A percentile compares a stretch with the other conserved stretches of the same genome.
Conservation (phyloP, 2,888 invertebrate genomes). For the Catotricha subobsoleta region DNA sequence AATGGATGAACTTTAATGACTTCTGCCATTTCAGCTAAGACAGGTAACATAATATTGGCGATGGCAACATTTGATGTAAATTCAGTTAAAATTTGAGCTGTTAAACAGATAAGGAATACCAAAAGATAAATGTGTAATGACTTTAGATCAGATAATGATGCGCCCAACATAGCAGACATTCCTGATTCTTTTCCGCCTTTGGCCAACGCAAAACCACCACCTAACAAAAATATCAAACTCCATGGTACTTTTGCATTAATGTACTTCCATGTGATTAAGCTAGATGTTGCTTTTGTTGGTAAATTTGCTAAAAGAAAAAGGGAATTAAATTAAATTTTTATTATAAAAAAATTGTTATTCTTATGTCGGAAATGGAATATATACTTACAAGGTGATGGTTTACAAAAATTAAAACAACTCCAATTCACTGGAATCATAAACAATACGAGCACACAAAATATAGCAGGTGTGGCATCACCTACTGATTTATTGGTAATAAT, state of each 20-base stretch:
- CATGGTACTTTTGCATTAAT: slow-evolving; percentile 76
- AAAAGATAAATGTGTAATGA: slow-evolving; percentile 45
- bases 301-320: slow-evolving; percentile 14
- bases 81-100: slow-evolving; percentile 68
- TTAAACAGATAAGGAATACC: slow-evolving; percentile 53
- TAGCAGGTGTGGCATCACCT: slow-evolving; percentile 65
- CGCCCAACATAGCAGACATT: slow-evolving; percentile 57
- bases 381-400: too few relatives aligned
- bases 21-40: slow-evolving; percentile 59
- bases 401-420: slow-evolving; percentile 49
- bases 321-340: background rate
- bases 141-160: slow-evolving; percentile 44
- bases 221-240: slow-evolving; percentile 73
- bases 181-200: slow-evolving; percentile 66
- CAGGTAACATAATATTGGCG: slow-evolving; percentile 66
- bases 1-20: slow-evolving; percentile 63
- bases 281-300: slow-evolving; percentile 44
- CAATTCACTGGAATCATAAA: slow-evolving; percentile 69
- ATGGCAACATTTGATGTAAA: slow-evolving; percentile 83
- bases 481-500: slow-evolving; percentile 45
- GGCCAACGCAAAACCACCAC: slow-evolving; percentile 77
- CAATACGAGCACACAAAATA: slow-evolving; percentile 63
- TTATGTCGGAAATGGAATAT: too few relatives aligned
- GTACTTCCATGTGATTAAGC: slow-evolving; percentile 67
- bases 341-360: too few relatives aligned